Evolutionary conservation across 2,113 vertebrate species (phyloP).

Genomic region (Cebus imitator): DNA sequence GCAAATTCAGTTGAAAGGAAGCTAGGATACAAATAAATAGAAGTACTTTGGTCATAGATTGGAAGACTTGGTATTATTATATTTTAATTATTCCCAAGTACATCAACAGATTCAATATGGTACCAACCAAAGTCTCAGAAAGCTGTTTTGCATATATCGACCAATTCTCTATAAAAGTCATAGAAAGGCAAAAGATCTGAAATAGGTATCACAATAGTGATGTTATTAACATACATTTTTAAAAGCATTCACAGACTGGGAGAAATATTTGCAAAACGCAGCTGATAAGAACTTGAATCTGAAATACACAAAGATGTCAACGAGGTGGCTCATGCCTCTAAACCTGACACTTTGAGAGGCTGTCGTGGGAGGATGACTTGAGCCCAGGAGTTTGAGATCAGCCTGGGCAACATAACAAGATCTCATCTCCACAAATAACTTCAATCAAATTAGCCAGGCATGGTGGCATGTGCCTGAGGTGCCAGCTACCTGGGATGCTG

Average conservation of each 20-base stretch:
- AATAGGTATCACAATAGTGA: not conserved
- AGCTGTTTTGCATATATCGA: not conserved
- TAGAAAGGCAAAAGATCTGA: not conserved
- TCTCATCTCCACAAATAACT: too few species aligned
- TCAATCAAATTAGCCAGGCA: too few species aligned
- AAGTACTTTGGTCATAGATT: not conserved
- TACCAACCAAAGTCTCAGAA: not conserved
- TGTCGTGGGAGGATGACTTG: too few species aligned
- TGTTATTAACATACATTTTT: not conserved
- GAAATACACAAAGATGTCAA: not conserved
- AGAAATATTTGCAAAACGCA: not conserved
- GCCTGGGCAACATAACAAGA: too few species aligned
- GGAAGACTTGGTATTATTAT: not conserved
- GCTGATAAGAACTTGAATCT: not conserved
- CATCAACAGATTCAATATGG: not conserved
- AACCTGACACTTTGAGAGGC: too few species aligned
- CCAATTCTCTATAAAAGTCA: not conserved
- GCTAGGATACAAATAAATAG: not conserved
- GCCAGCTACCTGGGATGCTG: too few species aligned
- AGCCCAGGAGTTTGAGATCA: too few species aligned
- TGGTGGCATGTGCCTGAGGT: too few species aligned
- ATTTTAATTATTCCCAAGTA: not conserved
- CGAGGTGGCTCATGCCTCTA: too few species aligned
- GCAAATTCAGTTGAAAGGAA: not conserved
- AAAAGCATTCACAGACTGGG: not conserved